Conservation (phyloP, 2,888 invertebrate species). For the Seira musarum region DNA sequence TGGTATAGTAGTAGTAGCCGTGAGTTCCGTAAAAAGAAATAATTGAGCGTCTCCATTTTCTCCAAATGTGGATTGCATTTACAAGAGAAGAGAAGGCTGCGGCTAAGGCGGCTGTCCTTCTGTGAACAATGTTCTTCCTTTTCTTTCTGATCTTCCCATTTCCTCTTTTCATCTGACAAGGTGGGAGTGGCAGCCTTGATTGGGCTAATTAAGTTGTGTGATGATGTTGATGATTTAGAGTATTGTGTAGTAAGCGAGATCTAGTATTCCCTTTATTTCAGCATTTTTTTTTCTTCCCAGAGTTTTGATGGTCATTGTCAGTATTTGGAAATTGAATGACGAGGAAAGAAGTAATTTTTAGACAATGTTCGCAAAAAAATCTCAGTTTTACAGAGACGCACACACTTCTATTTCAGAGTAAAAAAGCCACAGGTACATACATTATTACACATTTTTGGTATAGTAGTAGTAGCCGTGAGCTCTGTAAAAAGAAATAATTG, state of each 20-base stretch:
- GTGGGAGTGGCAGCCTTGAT: constrained; percentile 56
- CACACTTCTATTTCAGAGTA: no score
- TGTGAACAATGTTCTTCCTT: constrained; percentile 1
- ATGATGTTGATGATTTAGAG: constrained; percentile 52
- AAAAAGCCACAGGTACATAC: constrained; percentile 5
- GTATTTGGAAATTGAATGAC: not conserved
- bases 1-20: no score
- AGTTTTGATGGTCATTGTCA: not conserved
- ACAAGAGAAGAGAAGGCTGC: no score
- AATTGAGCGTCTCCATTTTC: constrained; percentile 22
- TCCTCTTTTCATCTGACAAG: constrained; percentile 37
- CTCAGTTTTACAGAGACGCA: no score
- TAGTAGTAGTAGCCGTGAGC: no score
- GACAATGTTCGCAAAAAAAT: no score
- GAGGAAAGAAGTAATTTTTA: not conserved
- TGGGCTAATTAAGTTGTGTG: constrained; percentile 58
- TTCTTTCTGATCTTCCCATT: constrained; percentile 39
- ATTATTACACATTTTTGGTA: not conserved
- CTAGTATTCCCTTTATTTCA: not conserved
- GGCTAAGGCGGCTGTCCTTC: no score
- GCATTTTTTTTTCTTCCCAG: no score
- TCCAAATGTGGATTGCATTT: no score
- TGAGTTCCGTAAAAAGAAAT: constrained; percentile 30
- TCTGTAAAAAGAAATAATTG: constrained; percentile 32
- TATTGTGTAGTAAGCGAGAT: not conserved